Base-by-base conservation (phyloP, 2,888 invertebrate species). In the Drosophila borealis region DNA sequence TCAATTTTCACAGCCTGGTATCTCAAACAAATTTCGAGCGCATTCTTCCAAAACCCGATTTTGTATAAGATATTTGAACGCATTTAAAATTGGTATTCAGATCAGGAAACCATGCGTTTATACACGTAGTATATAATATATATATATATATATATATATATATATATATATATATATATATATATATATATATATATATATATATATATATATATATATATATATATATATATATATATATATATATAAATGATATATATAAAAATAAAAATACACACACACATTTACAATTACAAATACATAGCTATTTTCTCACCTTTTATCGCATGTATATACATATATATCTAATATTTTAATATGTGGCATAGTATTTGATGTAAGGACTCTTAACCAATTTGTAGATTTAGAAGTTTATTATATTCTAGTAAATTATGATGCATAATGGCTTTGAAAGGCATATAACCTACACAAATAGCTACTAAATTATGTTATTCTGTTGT, bases 281-380 rank as follows among this genome's bases (percentile, higher is more conserved):
- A 17, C 19, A 34, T 44, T n/a, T 29, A 29, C 29, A 8, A 29
- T 29, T 29, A 29, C 29, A 29, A 29, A 37, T 50, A 33, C 8
- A 33, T 13, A 41, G 25, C 8, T 41, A 57, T 44, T 36, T 64
- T 36, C 13, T n/a, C 14, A 13, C 13, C 21, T 21, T 62, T 34
- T 39, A 34, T 21, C 9, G 46, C 33, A 36, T 70, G 64, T 70
- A 63, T 39, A 8, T 29, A 25, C 4, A 21, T 4, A 29, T 29
- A 55, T 36, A 56, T 45, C 9, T 14, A 37, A 69, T 55, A 70
- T 53, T 70, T 39, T 6, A 42, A 53, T 44, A 49, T 39, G 25
- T 62, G 36, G 14, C 37, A 46, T 59, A 46, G 34, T 36, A 51
- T 36, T 37, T 19, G 37, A 49, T 44, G 33, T 36, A 45, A 44